A percentile compares a stretch with the other conserved stretches of the same genome.
Evolutionary conservation across 2,888 invertebrate genomes (phyloP).

Genomic region (Carcina quercana): DNA sequence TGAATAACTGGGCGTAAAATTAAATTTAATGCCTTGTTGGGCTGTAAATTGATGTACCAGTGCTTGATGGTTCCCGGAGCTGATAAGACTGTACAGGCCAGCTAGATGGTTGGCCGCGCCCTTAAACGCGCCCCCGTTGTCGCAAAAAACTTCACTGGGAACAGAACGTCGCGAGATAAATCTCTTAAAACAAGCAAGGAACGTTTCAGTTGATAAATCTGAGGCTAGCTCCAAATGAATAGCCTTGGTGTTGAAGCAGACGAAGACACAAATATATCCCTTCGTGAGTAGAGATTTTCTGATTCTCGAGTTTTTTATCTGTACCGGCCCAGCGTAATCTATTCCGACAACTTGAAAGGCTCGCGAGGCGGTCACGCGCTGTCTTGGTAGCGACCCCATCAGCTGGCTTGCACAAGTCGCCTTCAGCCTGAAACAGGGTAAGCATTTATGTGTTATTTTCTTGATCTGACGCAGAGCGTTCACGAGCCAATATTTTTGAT

Average conservation of each 20-base stretch:
- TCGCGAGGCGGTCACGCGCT: background rate
- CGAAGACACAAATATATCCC: slow-evolving; percentile 5
- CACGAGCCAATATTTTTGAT: slow-evolving; percentile 8
- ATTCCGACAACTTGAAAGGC: background rate
- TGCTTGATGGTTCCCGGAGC: slow-evolving; percentile 4
- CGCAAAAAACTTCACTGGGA: slow-evolving; percentile 5
- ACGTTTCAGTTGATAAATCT: slow-evolving; percentile 6
- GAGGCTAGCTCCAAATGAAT: slow-evolving; percentile 6
- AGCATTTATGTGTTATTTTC: slow-evolving; percentile 5
- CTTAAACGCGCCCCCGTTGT: slow-evolving; percentile 6
- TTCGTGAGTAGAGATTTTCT: background rate
- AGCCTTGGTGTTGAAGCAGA: slow-evolving; percentile 6
- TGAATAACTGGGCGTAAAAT: slow-evolving; percentile 2
- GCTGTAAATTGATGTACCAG: slow-evolving; percentile 4
- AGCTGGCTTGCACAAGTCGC: slow-evolving; percentile 7
- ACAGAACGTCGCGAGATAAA: slow-evolving; percentile 5
- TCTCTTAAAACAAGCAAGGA: slow-evolving; percentile 4
- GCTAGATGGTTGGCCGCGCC: slow-evolving; percentile 5
- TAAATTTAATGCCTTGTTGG: slow-evolving; percentile 1
- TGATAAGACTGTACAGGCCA: slow-evolving; percentile 4
- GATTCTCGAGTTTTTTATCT: background rate
- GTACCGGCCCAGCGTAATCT: slow-evolving; percentile 1
- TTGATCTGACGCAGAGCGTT: slow-evolving; percentile 3
- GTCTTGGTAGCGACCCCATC: slow-evolving; percentile 8
- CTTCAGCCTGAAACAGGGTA: slow-evolving; percentile 7